These are phyloP conservation scores for Furcula furcula DNA, from an alignment of 2,888 invertebrate genomes.

Conservation along the genomic window DNA sequence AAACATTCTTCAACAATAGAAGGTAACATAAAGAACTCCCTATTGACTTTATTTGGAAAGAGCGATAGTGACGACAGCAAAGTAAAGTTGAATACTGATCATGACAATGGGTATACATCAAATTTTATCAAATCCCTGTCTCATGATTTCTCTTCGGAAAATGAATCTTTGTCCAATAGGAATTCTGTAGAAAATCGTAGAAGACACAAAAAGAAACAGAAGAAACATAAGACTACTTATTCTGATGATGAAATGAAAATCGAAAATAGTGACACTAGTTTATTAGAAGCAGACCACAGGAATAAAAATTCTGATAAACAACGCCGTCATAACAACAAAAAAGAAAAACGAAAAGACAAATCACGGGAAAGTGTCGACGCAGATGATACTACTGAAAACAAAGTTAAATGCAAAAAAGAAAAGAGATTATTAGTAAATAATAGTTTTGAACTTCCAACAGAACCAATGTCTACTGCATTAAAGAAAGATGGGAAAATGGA, in stretches of 20 bases:
- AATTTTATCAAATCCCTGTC: slow-evolving; percentile 49
- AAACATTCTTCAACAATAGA: slow-evolving; percentile 39
- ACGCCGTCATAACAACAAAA: slow-evolving; percentile 78
- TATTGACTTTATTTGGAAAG: slow-evolving; percentile 69
- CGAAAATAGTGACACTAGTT: slow-evolving; percentile 47
- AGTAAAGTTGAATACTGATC: slow-evolving; percentile 58
- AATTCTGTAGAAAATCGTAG: slow-evolving; percentile 81
- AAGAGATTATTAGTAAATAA: slow-evolving; percentile 61
- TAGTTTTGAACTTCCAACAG: slow-evolving; percentile 47
- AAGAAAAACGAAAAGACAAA: slow-evolving; percentile 83
- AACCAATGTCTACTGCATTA: slow-evolving; percentile 46
- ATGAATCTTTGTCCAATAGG: slow-evolving; percentile 68
- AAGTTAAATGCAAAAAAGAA: slow-evolving; percentile 82
- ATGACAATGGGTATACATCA: slow-evolving; percentile 57
- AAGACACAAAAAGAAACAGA: slow-evolving; percentile 93
- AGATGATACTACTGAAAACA: slow-evolving; percentile 75
- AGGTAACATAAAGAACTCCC: slow-evolving; percentile 59
- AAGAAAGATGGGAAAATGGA: slow-evolving; percentile 92
- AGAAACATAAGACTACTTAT: slow-evolving; percentile 86
- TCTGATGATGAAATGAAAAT: slow-evolving; percentile 81
- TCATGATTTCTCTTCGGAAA: slow-evolving; percentile 74
- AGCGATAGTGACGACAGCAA: slow-evolving; percentile 74
- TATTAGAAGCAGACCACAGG: slow-evolving; percentile 48
- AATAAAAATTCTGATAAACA: slow-evolving; percentile 76
- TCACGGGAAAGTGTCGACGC: slow-evolving; percentile 74